Base-by-base conservation (phyloP, 1,140 invertebrate genomes). In the Camponotus pennsylvanicus region DNA sequence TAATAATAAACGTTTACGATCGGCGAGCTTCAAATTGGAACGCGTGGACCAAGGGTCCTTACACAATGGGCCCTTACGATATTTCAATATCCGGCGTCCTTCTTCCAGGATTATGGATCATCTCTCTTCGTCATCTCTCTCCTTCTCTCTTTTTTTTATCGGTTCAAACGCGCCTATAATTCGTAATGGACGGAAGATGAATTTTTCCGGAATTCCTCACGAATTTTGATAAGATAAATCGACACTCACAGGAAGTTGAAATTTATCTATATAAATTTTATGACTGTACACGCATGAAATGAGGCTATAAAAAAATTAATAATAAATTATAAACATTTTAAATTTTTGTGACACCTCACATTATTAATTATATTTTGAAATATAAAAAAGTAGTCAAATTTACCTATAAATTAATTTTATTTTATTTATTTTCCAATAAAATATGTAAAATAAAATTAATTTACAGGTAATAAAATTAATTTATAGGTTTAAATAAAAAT, bases 1-100 rank as follows among this genome's bases (percentile, higher is more conserved):
- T 73, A 67, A 88, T 88, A 85, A 88, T 88, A 85, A 88, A 88
- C 83, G 73, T 73, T 85, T 52, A 79, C 45, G 75, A 66, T 85
- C 49, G 83, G 45, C 59, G 40, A 63, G 27, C 18, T 32, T 40
- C 59, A 79, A 85, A 78, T 76, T 85, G 71, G 34, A 57, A 21
- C 59, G 70, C 70, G 45, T 27, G 45, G 27, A 18, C 34, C 52
- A n/a, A 73, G 37, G 27, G 13, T 34, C 34, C 42, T 52, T 61
- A 27, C 45, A 80, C 37, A 80, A 80, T 80, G 64, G 40, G 69
- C 34, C 42, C 42, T 83, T 63, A 18, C 67, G 79, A 73, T 82
- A 73, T 82, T 82, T 82, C 79, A 82, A 73, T 73, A 82, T 82
- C 55, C 52, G 79, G n/a, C 13, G 0, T 21, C 55, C 55, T 61